These are phyloP conservation scores for Timema cristinae DNA, from an alignment of 2,888 invertebrate species.

Conservation along the genomic window DNA sequence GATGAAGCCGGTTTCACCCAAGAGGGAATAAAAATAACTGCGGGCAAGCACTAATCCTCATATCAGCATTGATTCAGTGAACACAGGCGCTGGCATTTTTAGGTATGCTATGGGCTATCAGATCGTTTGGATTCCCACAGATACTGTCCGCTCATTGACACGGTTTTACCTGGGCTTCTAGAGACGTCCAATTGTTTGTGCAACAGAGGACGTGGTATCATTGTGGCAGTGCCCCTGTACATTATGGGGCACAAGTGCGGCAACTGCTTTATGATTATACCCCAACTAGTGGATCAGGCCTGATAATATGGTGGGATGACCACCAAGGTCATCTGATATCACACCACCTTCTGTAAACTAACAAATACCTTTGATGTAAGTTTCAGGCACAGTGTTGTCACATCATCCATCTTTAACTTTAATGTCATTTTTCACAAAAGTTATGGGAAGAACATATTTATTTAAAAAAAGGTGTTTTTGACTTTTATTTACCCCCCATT, in stretches of 20 bases:
- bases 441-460: no score
- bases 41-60: background rate
- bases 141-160: background rate
- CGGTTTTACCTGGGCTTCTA: background rate
- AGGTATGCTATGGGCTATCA: background rate
- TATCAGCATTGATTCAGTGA: background rate
- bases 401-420: no score
- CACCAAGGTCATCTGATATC: background rate
- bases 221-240: background rate
- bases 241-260: background rate
- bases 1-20: constrained; percentile 15
- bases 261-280: background rate
- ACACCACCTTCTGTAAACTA: background rate
- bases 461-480: no score
- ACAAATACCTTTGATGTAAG: no score
- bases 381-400: no score
- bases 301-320: background rate
- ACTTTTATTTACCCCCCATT: no score
- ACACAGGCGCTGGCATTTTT: background rate
- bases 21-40: background rate
- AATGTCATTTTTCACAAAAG: no score
- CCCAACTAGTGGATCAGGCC: background rate
- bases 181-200: background rate
- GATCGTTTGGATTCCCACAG: background rate
- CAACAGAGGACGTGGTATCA: constrained; percentile 1